phyloP scores from a whole-genome alignment of 1,140 invertebrate species.

The Philopotamus ludificatus region DNA sequence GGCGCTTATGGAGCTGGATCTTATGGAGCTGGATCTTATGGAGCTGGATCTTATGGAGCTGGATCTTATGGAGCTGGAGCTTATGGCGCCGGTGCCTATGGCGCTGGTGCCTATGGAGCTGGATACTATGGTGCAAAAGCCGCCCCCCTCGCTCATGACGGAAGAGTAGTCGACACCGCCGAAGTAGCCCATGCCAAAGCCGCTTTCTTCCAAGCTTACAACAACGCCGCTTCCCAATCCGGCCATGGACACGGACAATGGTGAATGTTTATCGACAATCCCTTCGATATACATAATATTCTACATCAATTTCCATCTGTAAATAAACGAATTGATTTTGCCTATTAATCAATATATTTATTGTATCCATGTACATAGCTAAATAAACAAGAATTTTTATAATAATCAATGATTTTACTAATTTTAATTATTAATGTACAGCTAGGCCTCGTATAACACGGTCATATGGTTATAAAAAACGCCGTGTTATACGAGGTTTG shows the following conservation, averaged over 20 bases:
- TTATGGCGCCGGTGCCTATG: slow-evolving; percentile 44
- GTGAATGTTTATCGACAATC: not conserved
- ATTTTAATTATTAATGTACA: too few species aligned
- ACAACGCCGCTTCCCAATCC: slow-evolving; percentile 49
- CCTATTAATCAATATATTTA: too few species aligned
- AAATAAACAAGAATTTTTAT: too few species aligned
- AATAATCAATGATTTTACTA: too few species aligned
- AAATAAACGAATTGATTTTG: too few species aligned
- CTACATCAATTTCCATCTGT: too few species aligned
- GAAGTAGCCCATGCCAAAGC: slow-evolving; percentile 53
- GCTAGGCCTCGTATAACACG: too few species aligned
- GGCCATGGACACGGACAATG: slow-evolving; percentile 15
- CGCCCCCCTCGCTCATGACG: slow-evolving; percentile 32
- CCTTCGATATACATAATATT: slow-evolving; percentile 50
- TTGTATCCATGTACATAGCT: too few species aligned
- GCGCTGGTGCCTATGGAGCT: slow-evolving; percentile 40
- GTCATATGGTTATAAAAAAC: too few species aligned
- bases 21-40: slow-evolving; percentile 5
- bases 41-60: slow-evolving; percentile 30
- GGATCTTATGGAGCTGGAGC: slow-evolving; percentile 26
- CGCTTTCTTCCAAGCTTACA: slow-evolving; percentile 49
- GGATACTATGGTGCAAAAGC: too few species aligned
- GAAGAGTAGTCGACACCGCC: slow-evolving; percentile 50
- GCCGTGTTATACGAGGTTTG: too few species aligned
- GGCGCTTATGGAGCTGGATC: slow-evolving; percentile 44